These are phyloP conservation scores for Passer montanus DNA, from an alignment of 2,113 vertebrate genomes.

Conservation along the genomic window DNA sequence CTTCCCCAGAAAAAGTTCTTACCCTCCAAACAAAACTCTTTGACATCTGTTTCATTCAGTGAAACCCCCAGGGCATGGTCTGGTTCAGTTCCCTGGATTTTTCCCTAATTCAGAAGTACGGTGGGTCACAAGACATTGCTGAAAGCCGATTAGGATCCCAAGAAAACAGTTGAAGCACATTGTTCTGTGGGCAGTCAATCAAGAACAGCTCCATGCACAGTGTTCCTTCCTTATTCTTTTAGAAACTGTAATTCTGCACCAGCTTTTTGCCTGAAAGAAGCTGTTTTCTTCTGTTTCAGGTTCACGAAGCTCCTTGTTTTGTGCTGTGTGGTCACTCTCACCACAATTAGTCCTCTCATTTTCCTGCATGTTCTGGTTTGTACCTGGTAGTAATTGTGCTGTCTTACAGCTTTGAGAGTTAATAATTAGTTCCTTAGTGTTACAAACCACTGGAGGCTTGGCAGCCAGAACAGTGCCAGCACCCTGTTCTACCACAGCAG, in stretches of 20 bases:
- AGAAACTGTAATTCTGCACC: not conserved
- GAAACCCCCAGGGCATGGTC: accelerated
- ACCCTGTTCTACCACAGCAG: not conserved
- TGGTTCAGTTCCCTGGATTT: not conserved
- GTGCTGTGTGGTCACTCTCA: accelerated
- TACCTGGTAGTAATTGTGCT: not conserved
- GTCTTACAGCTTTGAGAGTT: not conserved
- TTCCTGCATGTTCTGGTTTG: not conserved
- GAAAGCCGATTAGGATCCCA: not conserved
- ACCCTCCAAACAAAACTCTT: not conserved
- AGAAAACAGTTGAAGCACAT: not conserved
- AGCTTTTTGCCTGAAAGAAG: not conserved
- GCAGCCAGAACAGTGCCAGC: not conserved
- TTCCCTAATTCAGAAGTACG: not conserved
- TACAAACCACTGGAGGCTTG: not conserved
- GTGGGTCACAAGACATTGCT: not conserved
- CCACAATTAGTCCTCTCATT: not conserved
- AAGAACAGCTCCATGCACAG: not conserved
- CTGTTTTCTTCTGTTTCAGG: not conserved
- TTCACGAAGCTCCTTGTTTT: not conserved
- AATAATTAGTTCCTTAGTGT: not conserved
- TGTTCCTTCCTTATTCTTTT: not conserved
- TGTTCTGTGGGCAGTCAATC: accelerated
- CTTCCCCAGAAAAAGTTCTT: not conserved
- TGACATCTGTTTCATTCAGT: not conserved